Evolutionary conservation across 2,888 invertebrate genomes (phyloP), one percentile per base, ranked within the genome.

Genomic region (Macropis europaea): DNA sequence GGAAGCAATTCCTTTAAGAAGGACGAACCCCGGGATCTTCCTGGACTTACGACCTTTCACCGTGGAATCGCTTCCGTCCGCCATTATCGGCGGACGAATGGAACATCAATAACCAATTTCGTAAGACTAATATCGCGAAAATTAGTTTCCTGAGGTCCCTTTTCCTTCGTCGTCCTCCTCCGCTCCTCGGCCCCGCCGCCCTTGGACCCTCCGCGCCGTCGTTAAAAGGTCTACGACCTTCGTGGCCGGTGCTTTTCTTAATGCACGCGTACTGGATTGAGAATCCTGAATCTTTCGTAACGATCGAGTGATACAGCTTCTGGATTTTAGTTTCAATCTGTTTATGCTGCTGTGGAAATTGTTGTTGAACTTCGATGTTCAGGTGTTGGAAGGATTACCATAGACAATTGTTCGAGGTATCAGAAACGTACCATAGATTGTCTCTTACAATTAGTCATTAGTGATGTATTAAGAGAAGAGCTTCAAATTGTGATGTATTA

Each of bases 51-150:
- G 82, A 80, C 63, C 78, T 80, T 77, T 79, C 76, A 62, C 64
- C 75, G 73, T 59, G 57, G 82, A 79, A 77, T 82, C 82, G 82
- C 78, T 79, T 81, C 83, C 78, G 80, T 66, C 71, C 73, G 77
- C 79, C 77, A 81, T 80, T 83, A 83, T 81, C 80, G 81, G 70
- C 75, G 75, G 75, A 80, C 79, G 80, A 81, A 84, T 79, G 81
- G 86, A 85, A 86, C 86, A 87, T 87, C 87, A 85, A 87, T 87
- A 87, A 87, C 85, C 87, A 87, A 87, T 87, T 87, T 86, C 84
- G 82, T 83, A 87, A 87, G 87, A 85, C 85, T 87, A 87, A 88
- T 88, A 88, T 86, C 84, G 84, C 83, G 86, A 87, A 87, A 87
- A 88, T 88, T 88, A 87, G 87, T 88, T 88, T 85, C 79, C 76